Evolutionary conservation across 2,888 invertebrate species (phyloP).

Genomic region (Corbicula japonica): DNA sequence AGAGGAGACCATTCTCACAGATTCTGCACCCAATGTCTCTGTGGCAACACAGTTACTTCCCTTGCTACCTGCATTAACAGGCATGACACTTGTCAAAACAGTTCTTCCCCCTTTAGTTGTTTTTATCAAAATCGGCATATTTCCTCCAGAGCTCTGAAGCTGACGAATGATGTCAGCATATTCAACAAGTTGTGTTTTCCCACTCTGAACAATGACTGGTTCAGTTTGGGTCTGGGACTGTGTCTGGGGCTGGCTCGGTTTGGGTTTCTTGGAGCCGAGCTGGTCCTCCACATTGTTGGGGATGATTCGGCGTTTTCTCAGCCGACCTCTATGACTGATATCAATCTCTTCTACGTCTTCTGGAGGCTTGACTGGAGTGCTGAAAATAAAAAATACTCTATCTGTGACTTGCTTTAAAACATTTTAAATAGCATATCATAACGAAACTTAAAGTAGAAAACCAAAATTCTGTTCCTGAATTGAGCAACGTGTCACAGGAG

Average conservation of each 20-base stretch:
- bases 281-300: slow-evolving; percentile 83
- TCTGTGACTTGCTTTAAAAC: too few species aligned
- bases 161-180: slow-evolving; percentile 62
- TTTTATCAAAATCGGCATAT: slow-evolving; percentile 68
- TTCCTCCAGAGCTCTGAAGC: slow-evolving; percentile 47
- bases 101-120: slow-evolving; percentile 66
- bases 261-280: slow-evolving; percentile 72
- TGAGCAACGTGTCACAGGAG: too few species aligned
- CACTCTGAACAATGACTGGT: slow-evolving; percentile 61
- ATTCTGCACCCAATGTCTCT: slow-evolving; percentile 9
- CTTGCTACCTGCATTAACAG: slow-evolving; percentile 29
- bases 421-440: too few species aligned
- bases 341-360: slow-evolving; percentile 75
- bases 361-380: slow-evolving; percentile 53
- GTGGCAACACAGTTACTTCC: slow-evolving; percentile 18
- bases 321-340: slow-evolving; percentile 82
- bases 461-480: too few species aligned
- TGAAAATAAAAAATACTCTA: slow-evolving; percentile 37
- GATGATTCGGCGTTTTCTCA: slow-evolving; percentile 81
- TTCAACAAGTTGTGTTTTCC: slow-evolving; percentile 58
- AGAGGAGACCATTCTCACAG: slow-evolving; percentile 33
- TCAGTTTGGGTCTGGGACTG: slow-evolving; percentile 17
- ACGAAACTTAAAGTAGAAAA: too few species aligned
- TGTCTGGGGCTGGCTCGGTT: slow-evolving; percentile 53
- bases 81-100: slow-evolving; percentile 63